Conservation (phyloP, 2,888 invertebrate genomes). For the Selenia dentaria region DNA sequence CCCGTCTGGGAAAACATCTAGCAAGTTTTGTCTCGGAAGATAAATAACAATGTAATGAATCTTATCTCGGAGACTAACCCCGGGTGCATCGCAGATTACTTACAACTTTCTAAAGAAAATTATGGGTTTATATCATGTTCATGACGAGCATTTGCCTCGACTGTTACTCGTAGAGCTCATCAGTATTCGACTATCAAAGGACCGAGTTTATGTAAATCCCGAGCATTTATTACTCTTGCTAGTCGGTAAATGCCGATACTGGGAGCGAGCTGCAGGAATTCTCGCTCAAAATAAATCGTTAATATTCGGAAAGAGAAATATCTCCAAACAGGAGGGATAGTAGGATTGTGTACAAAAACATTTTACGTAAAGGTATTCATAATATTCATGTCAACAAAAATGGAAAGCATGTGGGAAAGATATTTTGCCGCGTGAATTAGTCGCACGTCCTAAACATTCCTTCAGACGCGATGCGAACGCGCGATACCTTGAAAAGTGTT, state of each 20-base stretch:
- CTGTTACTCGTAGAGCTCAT: slow-evolving; percentile 43
- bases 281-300: slow-evolving; percentile 57
- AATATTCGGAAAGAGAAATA: slow-evolving; percentile 54
- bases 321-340: slow-evolving; percentile 38
- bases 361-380: slow-evolving; percentile 44
- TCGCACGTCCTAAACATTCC: slow-evolving; percentile 64
- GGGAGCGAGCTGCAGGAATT: slow-evolving; percentile 41
- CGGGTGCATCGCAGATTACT: slow-evolving; percentile 34
- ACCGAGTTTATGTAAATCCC: slow-evolving; percentile 66
- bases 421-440: slow-evolving; percentile 75
- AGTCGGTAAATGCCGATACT: slow-evolving; percentile 54
- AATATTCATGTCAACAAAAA: slow-evolving; percentile 53
- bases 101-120: slow-evolving; percentile 57
- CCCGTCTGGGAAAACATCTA: slow-evolving; percentile 27
- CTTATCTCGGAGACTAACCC: slow-evolving; percentile 37
- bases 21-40: slow-evolving; percentile 29
- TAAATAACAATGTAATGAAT: slow-evolving; percentile 37
- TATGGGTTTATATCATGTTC: slow-evolving; percentile 57
- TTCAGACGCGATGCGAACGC: slow-evolving; percentile 48
- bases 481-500: slow-evolving; percentile 47
- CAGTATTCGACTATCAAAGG: slow-evolving; percentile 66
- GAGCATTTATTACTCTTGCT: slow-evolving; percentile 60
- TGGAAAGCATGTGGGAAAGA: slow-evolving; percentile 50
- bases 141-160: slow-evolving; percentile 15
- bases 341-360: slow-evolving; percentile 43